These are phyloP conservation scores for Tenthredo mesomela DNA, from an alignment of 2,888 invertebrate species.

Conservation along the genomic window DNA sequence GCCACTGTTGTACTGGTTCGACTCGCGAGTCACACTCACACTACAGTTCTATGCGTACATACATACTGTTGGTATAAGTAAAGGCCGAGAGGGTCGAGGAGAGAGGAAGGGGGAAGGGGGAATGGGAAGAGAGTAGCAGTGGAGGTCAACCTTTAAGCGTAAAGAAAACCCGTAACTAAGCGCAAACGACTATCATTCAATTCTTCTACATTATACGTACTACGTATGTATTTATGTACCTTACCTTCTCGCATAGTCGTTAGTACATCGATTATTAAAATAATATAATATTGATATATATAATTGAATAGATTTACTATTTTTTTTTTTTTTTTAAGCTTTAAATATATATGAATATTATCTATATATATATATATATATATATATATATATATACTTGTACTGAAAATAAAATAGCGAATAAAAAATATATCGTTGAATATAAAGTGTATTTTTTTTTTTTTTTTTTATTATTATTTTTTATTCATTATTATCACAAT, in stretches of 20 bases:
- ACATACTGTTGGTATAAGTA: slow-evolving; percentile 52
- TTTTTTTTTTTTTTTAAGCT: too few relatives aligned
- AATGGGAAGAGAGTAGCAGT: slow-evolving; percentile 49
- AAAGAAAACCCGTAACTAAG: slow-evolving; percentile 11
- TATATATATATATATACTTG: too few relatives aligned
- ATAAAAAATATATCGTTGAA: too few relatives aligned
- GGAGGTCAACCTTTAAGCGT: slow-evolving; percentile 53
- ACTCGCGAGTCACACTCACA: slow-evolving; percentile 41
- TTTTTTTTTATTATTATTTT: not conserved
- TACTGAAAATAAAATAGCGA: not conserved
- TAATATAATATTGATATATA: too few relatives aligned
- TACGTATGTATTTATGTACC: too few relatives aligned
- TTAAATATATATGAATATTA: too few relatives aligned
- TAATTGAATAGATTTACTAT: too few relatives aligned
- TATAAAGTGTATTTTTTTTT: not conserved
- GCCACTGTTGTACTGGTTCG: slow-evolving; percentile 12
- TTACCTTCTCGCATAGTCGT: too few relatives aligned
- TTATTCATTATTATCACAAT: not conserved
- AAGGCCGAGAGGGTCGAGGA: slow-evolving; percentile 43
- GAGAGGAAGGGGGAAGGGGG: slow-evolving; percentile 28
- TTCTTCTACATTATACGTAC: not conserved
- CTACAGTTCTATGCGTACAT: slow-evolving; percentile 35
- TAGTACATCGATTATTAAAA: too few relatives aligned
- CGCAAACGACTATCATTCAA: slow-evolving; percentile 42
- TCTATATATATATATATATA: too few relatives aligned